These are phyloP conservation scores for Cactoblastis cactorum DNA, from an alignment of 2,888 invertebrate species.

Conservation along the genomic window DNA sequence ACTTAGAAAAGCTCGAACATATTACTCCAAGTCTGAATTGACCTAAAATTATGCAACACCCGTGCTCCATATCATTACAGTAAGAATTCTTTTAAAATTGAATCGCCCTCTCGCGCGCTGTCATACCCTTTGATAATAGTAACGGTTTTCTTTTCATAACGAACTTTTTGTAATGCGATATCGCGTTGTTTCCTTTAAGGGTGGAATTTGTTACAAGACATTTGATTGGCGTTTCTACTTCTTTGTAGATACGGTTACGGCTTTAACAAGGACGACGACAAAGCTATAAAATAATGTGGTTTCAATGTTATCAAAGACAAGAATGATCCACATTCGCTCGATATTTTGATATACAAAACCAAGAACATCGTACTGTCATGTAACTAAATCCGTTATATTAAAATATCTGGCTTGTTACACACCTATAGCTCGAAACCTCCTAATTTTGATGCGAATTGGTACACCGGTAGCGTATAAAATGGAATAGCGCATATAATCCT, in stretches of 20 bases:
- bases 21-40: too few relatives aligned
- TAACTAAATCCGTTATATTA: too few relatives aligned
- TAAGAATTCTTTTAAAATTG: conserved; percentile 71
- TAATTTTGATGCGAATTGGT: too few relatives aligned
- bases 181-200: conserved; percentile 71
- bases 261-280: conserved; percentile 34
- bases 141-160: conserved; percentile 76
- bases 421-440: too few relatives aligned
- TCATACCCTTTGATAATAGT: conserved; percentile 75
- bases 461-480: too few relatives aligned
- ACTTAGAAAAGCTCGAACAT: too few relatives aligned
- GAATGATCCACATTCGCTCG: too few relatives aligned
- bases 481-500: too few relatives aligned
- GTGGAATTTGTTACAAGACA: conserved; percentile 57
- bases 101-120: conserved; percentile 68
- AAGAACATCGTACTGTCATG: too few relatives aligned
- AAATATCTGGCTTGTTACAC: too few relatives aligned
- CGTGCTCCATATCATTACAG: conserved; percentile 76
- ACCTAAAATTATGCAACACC: conserved; percentile 74
- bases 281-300: conserved; percentile 6
- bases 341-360: too few relatives aligned
- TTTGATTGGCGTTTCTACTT: conserved; percentile 50
- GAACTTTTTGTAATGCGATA: conserved; percentile 77
- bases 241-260: conserved; percentile 62
- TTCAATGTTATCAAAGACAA: too few relatives aligned